Evolutionary conservation across 2,113 vertebrate genomes (phyloP), one percentile per base, ranked within the genome.

Genomic region (Parus major): DNA sequence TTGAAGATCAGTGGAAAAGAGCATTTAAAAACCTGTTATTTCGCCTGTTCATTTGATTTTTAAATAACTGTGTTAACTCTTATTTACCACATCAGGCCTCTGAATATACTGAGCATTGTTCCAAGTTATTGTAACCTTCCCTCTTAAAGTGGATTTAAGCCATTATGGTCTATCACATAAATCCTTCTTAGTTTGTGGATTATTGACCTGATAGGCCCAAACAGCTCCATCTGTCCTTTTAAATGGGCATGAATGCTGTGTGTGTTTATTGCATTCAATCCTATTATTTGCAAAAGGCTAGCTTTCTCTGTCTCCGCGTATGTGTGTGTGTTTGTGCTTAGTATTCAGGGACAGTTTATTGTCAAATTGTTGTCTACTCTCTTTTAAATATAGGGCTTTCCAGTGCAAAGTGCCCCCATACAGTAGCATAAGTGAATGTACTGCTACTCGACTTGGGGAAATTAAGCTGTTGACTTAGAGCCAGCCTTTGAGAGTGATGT

Each of bases 131-230:
- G 70, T 44, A 93, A 86, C 65, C 29, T 68, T 91, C 29, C 52
- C 66, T 87, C 72, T 91, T 39, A 65, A 93, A 96, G 72, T 87
- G 36, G 61, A 88, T 97, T 96, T 95, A 88, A 92, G 60, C 92
- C 88, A 73, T 89, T 92, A 77, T 0, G 1, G 60, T 82, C 85
- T 92, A 89, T 96, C 89, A 93, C 68, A 64, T 73, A 97, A 96
- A 97, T 94, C 93, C 95, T 86, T 88, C 93, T 95, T 93, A 96
- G 90, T 46, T 84, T 57, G 75, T 82, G 92, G 93, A 96, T 97
- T 97, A 96, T 57, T 96, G 90, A 92, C 81, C 83, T 80, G 86
- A 84, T 90, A 87, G 93, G 49, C 61, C 57, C 92, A 92, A 96
- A 92, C 44, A 71, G 56, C 82, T 96, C 88, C 92, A 96, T 96